Evolutionary conservation across 2,888 invertebrate species (phyloP).

Genomic region (Sarcophaga caerulescens): DNA sequence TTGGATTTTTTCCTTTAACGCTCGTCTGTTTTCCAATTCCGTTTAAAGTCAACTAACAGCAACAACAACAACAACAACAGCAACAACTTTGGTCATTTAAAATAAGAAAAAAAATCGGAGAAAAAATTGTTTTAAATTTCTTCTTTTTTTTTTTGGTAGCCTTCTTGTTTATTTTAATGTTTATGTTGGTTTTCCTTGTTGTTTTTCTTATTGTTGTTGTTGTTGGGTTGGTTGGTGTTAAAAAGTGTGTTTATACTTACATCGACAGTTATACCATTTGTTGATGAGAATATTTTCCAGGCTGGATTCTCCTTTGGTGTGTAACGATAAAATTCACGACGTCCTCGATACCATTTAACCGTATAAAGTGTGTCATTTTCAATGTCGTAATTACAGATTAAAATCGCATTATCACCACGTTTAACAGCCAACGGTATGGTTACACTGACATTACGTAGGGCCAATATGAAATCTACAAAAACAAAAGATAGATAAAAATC

Average conservation of each 20-base stretch:
- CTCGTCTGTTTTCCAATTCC: background rate
- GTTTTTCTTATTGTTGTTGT: slow-evolving; percentile 15
- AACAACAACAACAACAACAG: slow-evolving; percentile 11
- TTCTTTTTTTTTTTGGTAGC: slow-evolving; percentile 26
- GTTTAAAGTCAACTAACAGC: slow-evolving; percentile 31
- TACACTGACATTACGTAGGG: slow-evolving; percentile 85
- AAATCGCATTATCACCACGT: slow-evolving; percentile 85
- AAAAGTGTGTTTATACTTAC: slow-evolving; percentile 82
- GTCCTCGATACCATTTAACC: slow-evolving; percentile 94
- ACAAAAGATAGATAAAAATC: background rate
- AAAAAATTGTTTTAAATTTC: slow-evolving; percentile 18
- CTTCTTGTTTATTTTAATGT: slow-evolving; percentile 38
- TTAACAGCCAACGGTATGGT: slow-evolving; percentile 86
- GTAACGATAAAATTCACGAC: slow-evolving; percentile 91
- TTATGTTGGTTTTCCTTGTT: background rate
- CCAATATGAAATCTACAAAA: slow-evolving; percentile 76
- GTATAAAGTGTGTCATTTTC: slow-evolving; percentile 91
- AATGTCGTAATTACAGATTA: slow-evolving; percentile 90
- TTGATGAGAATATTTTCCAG: slow-evolving; percentile 87
- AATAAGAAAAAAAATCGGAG: background rate
- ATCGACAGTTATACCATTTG: slow-evolving; percentile 83
- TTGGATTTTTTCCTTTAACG: background rate
- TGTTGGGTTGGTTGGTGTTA: slow-evolving; percentile 9
- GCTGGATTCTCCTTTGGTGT: slow-evolving; percentile 88
- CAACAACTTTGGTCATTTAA: slow-evolving; percentile 31